Conservation (phyloP, 2,113 vertebrate species). For the Nothoprocta perdicaria region DNA sequence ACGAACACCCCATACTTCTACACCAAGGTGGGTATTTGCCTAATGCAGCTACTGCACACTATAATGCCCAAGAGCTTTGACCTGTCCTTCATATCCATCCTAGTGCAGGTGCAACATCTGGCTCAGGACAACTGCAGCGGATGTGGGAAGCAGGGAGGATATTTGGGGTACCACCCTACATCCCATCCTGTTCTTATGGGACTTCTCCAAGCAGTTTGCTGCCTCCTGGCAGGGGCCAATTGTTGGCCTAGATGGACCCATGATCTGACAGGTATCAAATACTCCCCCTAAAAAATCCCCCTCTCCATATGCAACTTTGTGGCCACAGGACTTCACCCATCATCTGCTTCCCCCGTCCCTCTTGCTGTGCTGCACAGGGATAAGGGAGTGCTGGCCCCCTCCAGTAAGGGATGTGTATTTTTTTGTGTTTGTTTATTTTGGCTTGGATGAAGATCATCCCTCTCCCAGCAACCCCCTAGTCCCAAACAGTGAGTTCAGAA, state of each 20-base stretch:
- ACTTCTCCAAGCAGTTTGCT: constrained; percentile 2
- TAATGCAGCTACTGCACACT: no score
- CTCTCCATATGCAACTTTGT: background rate
- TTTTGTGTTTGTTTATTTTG: constrained; percentile 42
- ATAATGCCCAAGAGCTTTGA: background rate
- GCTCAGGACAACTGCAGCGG: constrained; percentile 43
- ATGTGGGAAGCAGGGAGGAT: constrained; percentile 9
- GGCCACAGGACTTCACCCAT: background rate
- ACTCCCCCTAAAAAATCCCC: background rate
- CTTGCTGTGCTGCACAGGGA: background rate
- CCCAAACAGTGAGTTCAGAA: constrained; percentile 38
- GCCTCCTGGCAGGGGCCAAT: constrained; percentile 18
- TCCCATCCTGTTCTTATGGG: background rate
- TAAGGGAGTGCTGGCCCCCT: background rate
- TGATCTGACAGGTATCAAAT: background rate
- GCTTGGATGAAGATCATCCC: background rate
- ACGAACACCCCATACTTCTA: background rate
- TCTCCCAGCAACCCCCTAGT: background rate
- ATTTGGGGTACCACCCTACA: background rate
- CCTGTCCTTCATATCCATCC: background rate
- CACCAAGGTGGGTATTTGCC: background rate
- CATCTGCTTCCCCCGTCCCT: background rate
- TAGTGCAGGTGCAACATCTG: constrained; percentile 35
- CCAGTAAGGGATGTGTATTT: background rate
- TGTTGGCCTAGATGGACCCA: constrained; percentile 17